Percentiles rank a stretch among this genome's conserved stretches.
phyloP scores from a whole-genome alignment of 2,888 invertebrate genomes.

The Lypha dubia region DNA sequence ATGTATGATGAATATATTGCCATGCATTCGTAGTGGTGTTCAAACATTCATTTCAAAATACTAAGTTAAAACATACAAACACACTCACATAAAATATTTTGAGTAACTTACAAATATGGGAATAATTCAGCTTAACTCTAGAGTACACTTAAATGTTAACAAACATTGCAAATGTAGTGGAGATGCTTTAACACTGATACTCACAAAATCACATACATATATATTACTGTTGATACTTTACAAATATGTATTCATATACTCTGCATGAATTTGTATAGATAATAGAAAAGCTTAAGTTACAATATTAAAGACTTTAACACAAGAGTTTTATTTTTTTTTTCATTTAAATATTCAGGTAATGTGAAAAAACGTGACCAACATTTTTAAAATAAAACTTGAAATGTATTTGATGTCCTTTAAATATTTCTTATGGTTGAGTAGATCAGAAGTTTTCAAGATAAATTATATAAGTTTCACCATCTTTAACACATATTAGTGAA shows the following conservation, averaged over 20 bases:
- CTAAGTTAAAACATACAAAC: constrained; percentile 11
- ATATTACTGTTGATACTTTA: not conserved
- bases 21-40: constrained; percentile 38
- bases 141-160: constrained; percentile 59
- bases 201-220: not conserved
- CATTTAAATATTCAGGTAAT: too few relatives aligned
- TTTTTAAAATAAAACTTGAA: too few relatives aligned
- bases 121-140: constrained; percentile 62
- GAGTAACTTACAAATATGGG: constrained; percentile 58
- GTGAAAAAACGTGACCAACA: too few relatives aligned
- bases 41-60: constrained; percentile 36
- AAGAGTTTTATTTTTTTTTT: constrained; percentile 25
- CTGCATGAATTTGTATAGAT: not conserved
- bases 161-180: constrained; percentile 55
- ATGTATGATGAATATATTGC: not conserved
- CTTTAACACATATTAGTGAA: too few relatives aligned
- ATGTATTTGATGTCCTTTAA: too few relatives aligned
- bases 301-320: constrained; percentile 47
- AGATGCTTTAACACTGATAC: constrained; percentile 25
- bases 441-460: too few relatives aligned
- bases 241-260: not conserved
- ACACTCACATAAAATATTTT: constrained; percentile 17
- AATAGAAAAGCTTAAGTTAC: constrained; percentile 34
- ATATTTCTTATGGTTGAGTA: too few relatives aligned
- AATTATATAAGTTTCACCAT: too few relatives aligned